A percentile compares a stretch with the other conserved stretches of the same genome.
Evolutionary conservation across 2,888 invertebrate genomes (phyloP).

Genomic region (Aquatica leii): DNA sequence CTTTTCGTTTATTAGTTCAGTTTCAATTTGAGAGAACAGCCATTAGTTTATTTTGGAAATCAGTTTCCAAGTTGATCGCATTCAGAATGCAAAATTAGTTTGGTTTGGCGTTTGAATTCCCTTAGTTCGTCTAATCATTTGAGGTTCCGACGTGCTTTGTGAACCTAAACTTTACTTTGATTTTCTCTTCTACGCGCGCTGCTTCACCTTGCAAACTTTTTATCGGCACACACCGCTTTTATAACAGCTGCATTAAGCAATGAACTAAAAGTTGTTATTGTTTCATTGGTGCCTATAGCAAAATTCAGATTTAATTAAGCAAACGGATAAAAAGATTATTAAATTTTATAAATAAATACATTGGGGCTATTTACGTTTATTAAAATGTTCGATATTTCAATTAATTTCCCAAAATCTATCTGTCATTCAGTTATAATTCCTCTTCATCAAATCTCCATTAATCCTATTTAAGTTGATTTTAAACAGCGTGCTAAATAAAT

Average conservation of each 20-base stretch:
- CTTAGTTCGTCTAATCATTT: conserved; percentile 52
- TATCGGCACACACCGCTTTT: not conserved
- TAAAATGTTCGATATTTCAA: too few species aligned
- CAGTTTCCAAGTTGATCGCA: conserved; percentile 50
- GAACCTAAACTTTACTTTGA: conserved; percentile 43
- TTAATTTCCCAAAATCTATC: not conserved
- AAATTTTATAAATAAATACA: too few species aligned
- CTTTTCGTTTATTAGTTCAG: conserved; percentile 39
- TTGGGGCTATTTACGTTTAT: too few species aligned
- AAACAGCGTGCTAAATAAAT: too few species aligned
- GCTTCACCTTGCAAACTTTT: conserved; percentile 14
- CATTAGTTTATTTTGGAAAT: conserved; percentile 53
- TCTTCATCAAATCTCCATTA: not conserved
- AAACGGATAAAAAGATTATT: too few species aligned
- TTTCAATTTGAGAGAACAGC: conserved; percentile 42
- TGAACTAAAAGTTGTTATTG: not conserved
- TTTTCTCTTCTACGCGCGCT: conserved; percentile 25
- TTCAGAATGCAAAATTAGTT: conserved; percentile 49
- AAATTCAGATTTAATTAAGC: too few species aligned
- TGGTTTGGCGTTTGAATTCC: conserved; percentile 49
- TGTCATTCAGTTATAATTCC: not conserved
- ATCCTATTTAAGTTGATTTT: not conserved
- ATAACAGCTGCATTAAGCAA: too few species aligned
- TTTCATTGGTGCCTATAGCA: not conserved
- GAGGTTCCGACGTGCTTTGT: conserved; percentile 49